phyloP scores from a whole-genome alignment of 2,113 vertebrate species.

The Pseudorectes ferrugineus region DNA sequence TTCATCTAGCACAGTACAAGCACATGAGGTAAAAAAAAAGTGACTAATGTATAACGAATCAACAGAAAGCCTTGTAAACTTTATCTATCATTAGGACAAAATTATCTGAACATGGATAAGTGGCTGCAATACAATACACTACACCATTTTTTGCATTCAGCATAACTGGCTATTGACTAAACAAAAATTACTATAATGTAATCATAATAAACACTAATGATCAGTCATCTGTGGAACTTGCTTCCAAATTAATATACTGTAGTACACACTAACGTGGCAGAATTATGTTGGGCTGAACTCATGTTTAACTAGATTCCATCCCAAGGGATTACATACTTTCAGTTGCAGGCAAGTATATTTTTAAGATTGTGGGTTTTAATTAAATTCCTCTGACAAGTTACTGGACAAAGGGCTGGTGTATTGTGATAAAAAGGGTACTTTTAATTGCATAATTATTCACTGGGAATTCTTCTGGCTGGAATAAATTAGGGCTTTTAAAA shows the following conservation, averaged over 20 bases:
- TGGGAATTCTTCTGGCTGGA: not conserved
- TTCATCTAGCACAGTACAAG: not conserved
- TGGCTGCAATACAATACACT: not conserved
- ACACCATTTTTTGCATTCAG: not conserved
- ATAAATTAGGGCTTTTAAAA: constrained; percentile 24
- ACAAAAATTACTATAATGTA: constrained; percentile 8
- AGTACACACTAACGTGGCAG: constrained; percentile 2
- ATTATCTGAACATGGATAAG: not conserved
- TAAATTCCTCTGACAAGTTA: constrained; percentile 60
- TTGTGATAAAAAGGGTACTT: not conserved
- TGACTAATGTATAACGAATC: not conserved
- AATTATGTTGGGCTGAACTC: constrained; percentile 22
- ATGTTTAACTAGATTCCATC: constrained; percentile 7
- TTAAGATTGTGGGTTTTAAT: constrained; percentile 37
- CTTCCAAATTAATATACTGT: constrained; percentile 24
- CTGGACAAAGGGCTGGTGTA: constrained; percentile 31
- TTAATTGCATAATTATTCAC: constrained; percentile 40
- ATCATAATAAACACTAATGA: constrained; percentile 38
- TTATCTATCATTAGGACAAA: not conserved
- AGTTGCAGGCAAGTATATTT: constrained; percentile 10
- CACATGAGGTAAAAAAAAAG: not conserved
- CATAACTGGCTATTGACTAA: constrained; percentile 2
- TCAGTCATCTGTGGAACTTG: constrained; percentile 4
- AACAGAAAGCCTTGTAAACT: not conserved
- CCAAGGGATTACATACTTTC: not conserved